A percentile compares a stretch with the other conserved stretches of the same genome.
phyloP scores from a whole-genome alignment of 92 coral and sea anemone genomes.

The Muricea muricata region DNA sequence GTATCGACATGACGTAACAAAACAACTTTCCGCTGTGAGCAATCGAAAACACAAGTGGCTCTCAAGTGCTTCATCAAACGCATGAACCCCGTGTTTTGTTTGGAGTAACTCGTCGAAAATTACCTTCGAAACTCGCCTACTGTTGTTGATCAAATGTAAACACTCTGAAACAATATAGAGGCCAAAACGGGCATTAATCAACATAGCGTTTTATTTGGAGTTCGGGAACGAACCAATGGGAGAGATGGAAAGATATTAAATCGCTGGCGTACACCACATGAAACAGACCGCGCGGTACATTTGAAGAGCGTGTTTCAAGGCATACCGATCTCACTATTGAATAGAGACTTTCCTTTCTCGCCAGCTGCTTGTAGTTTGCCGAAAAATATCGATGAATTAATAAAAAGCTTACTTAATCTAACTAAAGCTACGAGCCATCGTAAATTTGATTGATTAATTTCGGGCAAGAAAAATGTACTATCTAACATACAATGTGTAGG shows the following conservation, averaged over 20 bases:
- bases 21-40: no score
- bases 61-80: not conserved
- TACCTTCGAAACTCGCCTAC: conserved; percentile 5
- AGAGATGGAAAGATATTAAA: conserved; percentile 26
- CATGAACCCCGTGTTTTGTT: not conserved
- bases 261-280: conserved; percentile 24
- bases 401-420: conserved; percentile 41
- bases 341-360: conserved; percentile 24
- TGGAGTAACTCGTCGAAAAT: not conserved
- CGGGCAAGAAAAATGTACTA: not conserved
- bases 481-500: not conserved
- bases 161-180: conserved; percentile 41
- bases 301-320: conserved; percentile 6
- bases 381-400: conserved; percentile 41
- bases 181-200: conserved; percentile 48
- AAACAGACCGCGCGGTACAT: conserved; percentile 48
- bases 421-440: not conserved
- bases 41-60: not conserved
- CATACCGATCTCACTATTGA: conserved; percentile 18
- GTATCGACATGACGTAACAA: not conserved
- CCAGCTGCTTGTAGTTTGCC: conserved; percentile 23
- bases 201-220: conserved; percentile 46
- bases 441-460: conserved; percentile 38
- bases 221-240: conserved; percentile 15
- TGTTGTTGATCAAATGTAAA: conserved; percentile 45